A percentile compares a stretch with the other conserved stretches of the same genome.
Conservation (phyloP, 2,113 vertebrate genomes). For the Tragelaphus strepsiceros region DNA sequence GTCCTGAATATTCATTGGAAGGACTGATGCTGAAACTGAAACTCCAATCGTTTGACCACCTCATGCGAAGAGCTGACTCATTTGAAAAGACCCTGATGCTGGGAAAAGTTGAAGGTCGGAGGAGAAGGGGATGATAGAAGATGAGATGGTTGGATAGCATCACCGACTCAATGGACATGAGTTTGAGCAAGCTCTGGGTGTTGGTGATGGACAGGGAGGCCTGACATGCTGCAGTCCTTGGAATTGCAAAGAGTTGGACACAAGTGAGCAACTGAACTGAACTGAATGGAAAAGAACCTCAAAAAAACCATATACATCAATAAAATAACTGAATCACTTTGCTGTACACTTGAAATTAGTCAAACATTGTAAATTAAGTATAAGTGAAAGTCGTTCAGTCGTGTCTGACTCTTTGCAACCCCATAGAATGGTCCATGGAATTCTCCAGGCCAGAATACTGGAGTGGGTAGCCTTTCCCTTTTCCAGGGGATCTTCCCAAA, state of each 20-base stretch:
- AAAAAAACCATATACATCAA: not conserved
- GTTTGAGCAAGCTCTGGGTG: not conserved
- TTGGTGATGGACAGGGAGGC: not conserved
- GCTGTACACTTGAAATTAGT: not conserved
- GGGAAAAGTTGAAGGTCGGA: not conserved
- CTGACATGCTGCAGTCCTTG: not conserved
- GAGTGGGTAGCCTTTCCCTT: not conserved
- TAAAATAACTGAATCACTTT: not conserved
- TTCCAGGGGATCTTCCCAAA: not conserved
- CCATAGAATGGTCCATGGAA: not conserved
- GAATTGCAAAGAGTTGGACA: not conserved
- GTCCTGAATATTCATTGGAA: not conserved
- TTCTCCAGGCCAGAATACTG: not conserved
- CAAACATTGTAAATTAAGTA: not conserved
- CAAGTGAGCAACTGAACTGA: not conserved
- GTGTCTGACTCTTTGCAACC: not conserved
- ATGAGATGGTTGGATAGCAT: not conserved
- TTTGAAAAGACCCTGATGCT: not conserved
- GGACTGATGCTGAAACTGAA: not conserved
- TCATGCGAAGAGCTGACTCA: not conserved
- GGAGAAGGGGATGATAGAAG: fast-evolving
- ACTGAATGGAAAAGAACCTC: not conserved
- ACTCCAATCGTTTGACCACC: not conserved
- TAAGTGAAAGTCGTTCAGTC: not conserved
- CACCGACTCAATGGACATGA: not conserved